These are phyloP conservation scores for Todiramphus chloris DNA, from an alignment of 2,113 vertebrate genomes.

Conservation along the genomic window DNA sequence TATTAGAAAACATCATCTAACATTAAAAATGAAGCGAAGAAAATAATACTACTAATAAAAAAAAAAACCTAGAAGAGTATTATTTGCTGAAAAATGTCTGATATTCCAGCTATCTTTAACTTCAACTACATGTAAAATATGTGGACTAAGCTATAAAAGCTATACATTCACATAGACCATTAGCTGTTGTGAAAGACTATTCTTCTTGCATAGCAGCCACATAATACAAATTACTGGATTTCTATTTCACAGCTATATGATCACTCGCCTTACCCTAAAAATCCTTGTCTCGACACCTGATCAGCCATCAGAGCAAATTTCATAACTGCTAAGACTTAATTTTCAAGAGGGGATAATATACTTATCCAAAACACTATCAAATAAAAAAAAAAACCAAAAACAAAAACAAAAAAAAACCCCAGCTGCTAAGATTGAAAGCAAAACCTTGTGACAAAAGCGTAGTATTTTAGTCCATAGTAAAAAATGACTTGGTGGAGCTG, in stretches of 20 bases:
- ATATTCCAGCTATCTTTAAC: neutral
- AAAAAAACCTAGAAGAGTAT: neutral
- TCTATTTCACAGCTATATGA: slow-evolving; percentile 1
- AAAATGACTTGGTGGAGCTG: neutral
- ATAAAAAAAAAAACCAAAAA: neutral
- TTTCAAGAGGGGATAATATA: neutral
- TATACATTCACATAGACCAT: neutral
- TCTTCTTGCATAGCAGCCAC: neutral
- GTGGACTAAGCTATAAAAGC: neutral
- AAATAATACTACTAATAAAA: neutral
- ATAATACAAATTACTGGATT: slow-evolving; percentile 10
- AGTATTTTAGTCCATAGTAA: neutral
- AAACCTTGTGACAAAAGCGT: neutral
- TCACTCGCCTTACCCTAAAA: neutral
- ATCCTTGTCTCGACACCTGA: neutral
- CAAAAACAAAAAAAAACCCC: too few species aligned
- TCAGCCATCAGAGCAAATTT: neutral
- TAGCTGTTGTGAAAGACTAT: neutral
- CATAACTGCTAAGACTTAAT: neutral
- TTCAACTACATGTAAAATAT: neutral
- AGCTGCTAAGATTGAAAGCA: neutral
- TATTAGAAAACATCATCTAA: neutral
- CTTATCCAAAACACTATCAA: slow-evolving; percentile 11
- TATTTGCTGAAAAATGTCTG: neutral
- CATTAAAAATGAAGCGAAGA: neutral